Evolutionary conservation across 2,113 vertebrate genomes (phyloP), one percentile per base, ranked within the genome.

Genomic region (Gobiocypris rarus): DNA sequence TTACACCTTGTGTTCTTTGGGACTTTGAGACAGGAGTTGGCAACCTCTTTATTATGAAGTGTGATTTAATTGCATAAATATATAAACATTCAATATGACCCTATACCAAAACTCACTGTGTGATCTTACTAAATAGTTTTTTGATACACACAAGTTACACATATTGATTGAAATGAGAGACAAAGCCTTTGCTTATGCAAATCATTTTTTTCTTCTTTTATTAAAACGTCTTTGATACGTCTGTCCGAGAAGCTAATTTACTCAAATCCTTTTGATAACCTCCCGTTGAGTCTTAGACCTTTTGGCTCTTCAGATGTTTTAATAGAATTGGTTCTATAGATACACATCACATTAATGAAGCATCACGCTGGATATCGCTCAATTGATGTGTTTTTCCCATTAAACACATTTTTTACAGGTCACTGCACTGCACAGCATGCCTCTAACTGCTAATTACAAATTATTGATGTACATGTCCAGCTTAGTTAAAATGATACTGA

Each of bases 341-440:
- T 56, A 26, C 52, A 58, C 50, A 19, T 77, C 48, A 77, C 26
- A 69, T 79, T 61, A 84, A 84, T 86, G 73, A 70, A 52, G 81
- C 63, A 10, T 77, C 58, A 70, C 13, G 14, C 45, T 81, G 63
- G 7, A 69, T 38, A 52, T 69, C 31, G 19, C 19, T 81, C 78
- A 50, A 70, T 84, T 83, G 75, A 73, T 85, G 78, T 50, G 78
- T 59, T 58, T 75, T 82, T 26, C 26, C 43, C 65, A 82, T 87
- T 87, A 80, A 89, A 58, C 74, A 43, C 0, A 56, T 75, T 75
- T 52, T 83, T 83, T 82, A 87, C 45, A 75, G 78, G 84, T 80
- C 82, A 89, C 69, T 73, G 43, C 82, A 89, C 69, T 73, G 43
- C 43, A 67, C 75, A 52, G 71, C 24, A 45, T 52, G 58, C 48